phyloP scores from a whole-genome alignment of 2,888 invertebrate species.

The Agrotis ipsilon region DNA sequence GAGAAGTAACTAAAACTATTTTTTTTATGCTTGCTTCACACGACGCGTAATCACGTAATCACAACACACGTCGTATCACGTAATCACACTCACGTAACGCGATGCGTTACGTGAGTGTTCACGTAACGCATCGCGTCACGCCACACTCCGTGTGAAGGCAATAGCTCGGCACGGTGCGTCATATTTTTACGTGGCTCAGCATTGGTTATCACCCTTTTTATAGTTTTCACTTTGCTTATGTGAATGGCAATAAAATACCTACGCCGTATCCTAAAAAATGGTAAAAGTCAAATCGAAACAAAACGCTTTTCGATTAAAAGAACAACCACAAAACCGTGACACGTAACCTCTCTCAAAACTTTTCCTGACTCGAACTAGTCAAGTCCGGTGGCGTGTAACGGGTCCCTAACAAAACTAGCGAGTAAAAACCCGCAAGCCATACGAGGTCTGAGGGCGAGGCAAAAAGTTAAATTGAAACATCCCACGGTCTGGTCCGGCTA shows the following conservation, averaged over 20 bases:
- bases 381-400: slow-evolving; percentile 29
- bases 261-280: not conserved
- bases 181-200: too few relatives aligned
- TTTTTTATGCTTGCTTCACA: too few relatives aligned
- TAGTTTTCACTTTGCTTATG: not conserved
- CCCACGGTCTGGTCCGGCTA: slow-evolving; percentile 63
- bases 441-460: slow-evolving; percentile 56
- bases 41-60: too few relatives aligned
- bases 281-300: not conserved
- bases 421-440: slow-evolving; percentile 72
- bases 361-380: slow-evolving; percentile 3
- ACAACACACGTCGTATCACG: too few relatives aligned
- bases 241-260: not conserved
- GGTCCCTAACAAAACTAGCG: slow-evolving; percentile 47
- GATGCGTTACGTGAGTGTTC: too few relatives aligned
- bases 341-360: slow-evolving; percentile 1
- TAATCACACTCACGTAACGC: too few relatives aligned
- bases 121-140: too few relatives aligned
- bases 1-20: too few relatives aligned
- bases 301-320: not conserved
- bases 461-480: slow-evolving; percentile 85
- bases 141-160: too few relatives aligned
- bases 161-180: too few relatives aligned
- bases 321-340: not conserved
- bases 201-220: too few relatives aligned